Evolutionary conservation across 2,113 vertebrate genomes (phyloP).

Genomic region (Syrrhaptes paradoxus): DNA sequence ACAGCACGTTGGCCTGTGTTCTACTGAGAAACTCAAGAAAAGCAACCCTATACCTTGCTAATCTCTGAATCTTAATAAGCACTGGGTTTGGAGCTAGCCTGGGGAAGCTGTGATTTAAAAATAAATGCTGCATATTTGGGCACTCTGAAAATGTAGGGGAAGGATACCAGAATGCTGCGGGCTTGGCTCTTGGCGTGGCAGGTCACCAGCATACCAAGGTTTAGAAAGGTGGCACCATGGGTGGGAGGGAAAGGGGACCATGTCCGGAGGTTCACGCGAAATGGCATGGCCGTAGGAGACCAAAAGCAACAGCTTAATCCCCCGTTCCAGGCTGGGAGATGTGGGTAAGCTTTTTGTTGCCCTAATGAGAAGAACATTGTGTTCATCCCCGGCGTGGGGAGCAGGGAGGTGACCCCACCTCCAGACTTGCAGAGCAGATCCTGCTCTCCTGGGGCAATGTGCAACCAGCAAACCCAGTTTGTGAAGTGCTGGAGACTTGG

Average conservation of each 20-base stretch:
- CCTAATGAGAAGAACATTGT: not conserved
- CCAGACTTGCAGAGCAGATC: not conserved
- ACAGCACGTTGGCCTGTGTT: not conserved
- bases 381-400: fast-evolving
- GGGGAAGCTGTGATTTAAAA: not conserved
- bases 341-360: not conserved
- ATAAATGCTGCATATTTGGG: not conserved
- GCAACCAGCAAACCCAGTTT: not conserved
- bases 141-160: not conserved
- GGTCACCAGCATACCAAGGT: fast-evolving
- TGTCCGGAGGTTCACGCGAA: not conserved
- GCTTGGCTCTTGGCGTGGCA: not conserved
- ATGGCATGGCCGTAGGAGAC: fast-evolving
- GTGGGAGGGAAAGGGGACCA: not conserved
- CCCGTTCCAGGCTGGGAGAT: not conserved
- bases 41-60: not conserved
- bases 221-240: not conserved
- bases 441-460: not conserved
- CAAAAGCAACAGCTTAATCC: not conserved
- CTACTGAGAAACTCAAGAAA: not conserved
- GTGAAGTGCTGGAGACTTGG: not conserved
- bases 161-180: not conserved
- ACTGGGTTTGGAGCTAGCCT: not conserved
- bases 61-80: not conserved
- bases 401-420: fast-evolving